These are phyloP conservation scores for Rhagologus leucostigma DNA, from an alignment of 2,113 vertebrate genomes.

Conservation along the genomic window DNA sequence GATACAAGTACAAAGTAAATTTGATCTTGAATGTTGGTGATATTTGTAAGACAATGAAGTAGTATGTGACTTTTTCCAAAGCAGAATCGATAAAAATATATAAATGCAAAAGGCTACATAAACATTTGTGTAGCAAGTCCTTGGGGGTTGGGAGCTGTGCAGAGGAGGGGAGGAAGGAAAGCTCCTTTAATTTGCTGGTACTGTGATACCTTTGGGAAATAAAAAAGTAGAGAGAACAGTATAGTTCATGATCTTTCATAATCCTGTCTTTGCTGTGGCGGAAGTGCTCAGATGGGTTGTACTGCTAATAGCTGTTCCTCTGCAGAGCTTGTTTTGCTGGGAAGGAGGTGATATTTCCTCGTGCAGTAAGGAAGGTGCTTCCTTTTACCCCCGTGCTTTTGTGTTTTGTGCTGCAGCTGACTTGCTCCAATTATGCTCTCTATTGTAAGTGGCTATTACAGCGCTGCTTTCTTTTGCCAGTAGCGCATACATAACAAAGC, in stretches of 20 bases:
- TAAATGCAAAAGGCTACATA: background rate
- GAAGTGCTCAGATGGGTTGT: background rate
- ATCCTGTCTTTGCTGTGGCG: background rate
- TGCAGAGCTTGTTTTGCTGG: background rate
- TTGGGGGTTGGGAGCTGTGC: accelerated
- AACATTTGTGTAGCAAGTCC: background rate
- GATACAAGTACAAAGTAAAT: background rate
- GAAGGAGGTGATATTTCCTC: background rate
- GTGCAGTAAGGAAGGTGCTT: background rate
- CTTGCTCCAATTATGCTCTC: background rate
- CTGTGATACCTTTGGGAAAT: constrained; percentile 10
- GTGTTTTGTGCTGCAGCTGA: background rate
- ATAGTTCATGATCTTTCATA: background rate
- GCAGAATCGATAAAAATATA: background rate
- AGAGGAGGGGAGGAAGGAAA: background rate
- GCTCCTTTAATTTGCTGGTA: background rate
- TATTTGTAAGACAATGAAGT: background rate
- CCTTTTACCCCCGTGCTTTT: background rate
- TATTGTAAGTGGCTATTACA: background rate
- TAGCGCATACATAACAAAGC: background rate
- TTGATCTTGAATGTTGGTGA: background rate
- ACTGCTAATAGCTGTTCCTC: background rate
- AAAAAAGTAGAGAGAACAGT: background rate
- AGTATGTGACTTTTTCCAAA: background rate
- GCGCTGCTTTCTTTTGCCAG: background rate